Evolutionary conservation across 1,140 invertebrate species (phyloP).

Genomic region (Chionoecetes opilio): DNA sequence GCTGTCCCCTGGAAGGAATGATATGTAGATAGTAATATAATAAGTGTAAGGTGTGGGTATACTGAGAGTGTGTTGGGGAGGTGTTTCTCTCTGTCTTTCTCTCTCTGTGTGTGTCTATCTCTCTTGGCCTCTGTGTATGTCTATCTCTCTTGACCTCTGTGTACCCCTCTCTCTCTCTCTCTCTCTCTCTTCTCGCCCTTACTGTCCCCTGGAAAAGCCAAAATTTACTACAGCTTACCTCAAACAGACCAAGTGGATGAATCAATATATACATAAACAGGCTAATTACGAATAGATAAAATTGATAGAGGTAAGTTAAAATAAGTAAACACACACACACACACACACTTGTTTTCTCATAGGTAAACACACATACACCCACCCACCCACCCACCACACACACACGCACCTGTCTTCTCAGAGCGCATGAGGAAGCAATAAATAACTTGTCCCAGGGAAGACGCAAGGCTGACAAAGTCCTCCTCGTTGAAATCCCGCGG

Average conservation of each 20-base stretch:
- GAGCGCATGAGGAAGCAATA: slow-evolving; percentile 86
- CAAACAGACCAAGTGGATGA: no score
- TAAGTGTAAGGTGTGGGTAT: slow-evolving; percentile 28
- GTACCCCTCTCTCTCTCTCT: neutral
- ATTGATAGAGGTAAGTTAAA: no score
- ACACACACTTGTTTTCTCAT: neutral
- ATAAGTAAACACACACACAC: neutral
- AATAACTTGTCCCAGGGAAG: slow-evolving; percentile 84
- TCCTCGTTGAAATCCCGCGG: slow-evolving; percentile 85
- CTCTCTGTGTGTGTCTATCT: neutral
- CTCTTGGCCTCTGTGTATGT: slow-evolving; percentile 25
- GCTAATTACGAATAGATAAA: no score
- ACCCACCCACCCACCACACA: neutral
- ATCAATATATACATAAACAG: no score
- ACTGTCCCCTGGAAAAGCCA: neutral
- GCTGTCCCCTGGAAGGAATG: slow-evolving; percentile 83
- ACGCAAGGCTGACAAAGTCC: slow-evolving; percentile 85
- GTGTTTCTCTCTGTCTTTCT: neutral
- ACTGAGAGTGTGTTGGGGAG: neutral
- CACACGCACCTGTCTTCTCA: slow-evolving; percentile 85
- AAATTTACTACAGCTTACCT: neutral
- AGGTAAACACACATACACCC: neutral
- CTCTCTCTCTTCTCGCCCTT: neutral
- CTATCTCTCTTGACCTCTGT: slow-evolving; percentile 22
- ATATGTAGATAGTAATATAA: no score